Conservation (phyloP, 1,140 invertebrate genomes). For the Trichonephila clavipes region DNA sequence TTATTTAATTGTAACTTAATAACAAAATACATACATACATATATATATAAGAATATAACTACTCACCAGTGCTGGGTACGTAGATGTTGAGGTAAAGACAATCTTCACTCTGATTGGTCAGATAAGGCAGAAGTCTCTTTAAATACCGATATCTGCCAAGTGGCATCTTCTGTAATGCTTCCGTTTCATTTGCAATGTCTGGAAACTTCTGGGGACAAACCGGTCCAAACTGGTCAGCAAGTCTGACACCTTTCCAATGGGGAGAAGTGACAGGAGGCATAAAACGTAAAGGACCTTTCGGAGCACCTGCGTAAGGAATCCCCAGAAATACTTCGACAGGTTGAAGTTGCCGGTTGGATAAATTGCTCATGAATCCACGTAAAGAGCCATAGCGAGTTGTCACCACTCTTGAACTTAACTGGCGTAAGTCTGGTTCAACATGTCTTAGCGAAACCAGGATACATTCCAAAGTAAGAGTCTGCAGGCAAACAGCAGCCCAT, state of each 20-base stretch:
- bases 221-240: conserved; percentile 88
- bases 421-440: conserved; percentile 61
- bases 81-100: conserved; percentile 97
- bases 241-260: conserved; percentile 95
- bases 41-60: background rate
- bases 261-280: conserved; percentile 85
- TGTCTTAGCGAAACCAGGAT: conserved; percentile 46
- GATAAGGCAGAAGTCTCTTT: conserved; percentile 85
- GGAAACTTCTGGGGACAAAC: conserved; percentile 88
- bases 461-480: conserved; percentile 50
- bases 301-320: conserved; percentile 91
- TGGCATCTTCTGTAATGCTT: conserved; percentile 84
- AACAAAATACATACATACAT: too few relatives aligned
- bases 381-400: conserved; percentile 94
- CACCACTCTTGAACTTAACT: conserved; percentile 85
- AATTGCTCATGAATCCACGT: conserved; percentile 87
- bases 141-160: conserved; percentile 92
- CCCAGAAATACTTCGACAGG: conserved; percentile 83
- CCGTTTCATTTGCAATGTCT: conserved; percentile 85
- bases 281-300: conserved; percentile 86
- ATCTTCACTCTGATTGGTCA: conserved; percentile 92
- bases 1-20: too few relatives aligned
- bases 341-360: conserved; percentile 79
- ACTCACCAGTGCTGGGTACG: conserved; percentile 84
- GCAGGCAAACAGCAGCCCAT: conserved; percentile 32